Conservation (phyloP, 64 coral and sea anemone genomes). For the Pocillopora verrucosa region DNA sequence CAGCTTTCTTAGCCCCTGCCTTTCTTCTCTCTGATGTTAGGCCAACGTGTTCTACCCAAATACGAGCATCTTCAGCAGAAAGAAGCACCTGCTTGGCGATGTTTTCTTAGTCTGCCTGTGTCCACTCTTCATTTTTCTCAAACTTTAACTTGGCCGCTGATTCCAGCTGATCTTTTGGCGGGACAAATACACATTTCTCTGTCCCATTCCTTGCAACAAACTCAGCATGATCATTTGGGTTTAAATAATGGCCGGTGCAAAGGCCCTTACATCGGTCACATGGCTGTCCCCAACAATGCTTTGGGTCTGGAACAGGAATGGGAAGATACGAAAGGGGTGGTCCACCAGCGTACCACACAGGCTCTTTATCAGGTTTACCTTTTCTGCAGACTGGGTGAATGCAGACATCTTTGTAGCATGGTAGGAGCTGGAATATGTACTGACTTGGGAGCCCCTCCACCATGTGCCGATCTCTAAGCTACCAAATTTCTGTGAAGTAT, state of each 20-base stretch:
- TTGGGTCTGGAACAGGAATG: slow-evolving; percentile 28
- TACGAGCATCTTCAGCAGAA: slow-evolving; percentile 47
- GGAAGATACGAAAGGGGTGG: slow-evolving; percentile 36
- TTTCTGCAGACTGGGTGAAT: neutral
- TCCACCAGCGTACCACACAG: slow-evolving; percentile 23
- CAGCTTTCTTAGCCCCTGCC: slow-evolving; percentile 59
- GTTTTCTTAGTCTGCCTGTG: slow-evolving; percentile 55
- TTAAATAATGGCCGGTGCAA: slow-evolving; percentile 35
- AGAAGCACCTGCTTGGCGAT: slow-evolving; percentile 51
- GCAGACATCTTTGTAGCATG: slow-evolving; percentile 35
- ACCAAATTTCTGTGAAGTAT: slow-evolving; percentile 35
- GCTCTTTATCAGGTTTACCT: neutral
- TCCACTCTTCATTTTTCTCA: slow-evolving; percentile 69
- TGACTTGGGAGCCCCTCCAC: slow-evolving; percentile 11
- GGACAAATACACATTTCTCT: too few relatives aligned
- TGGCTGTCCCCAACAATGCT: neutral
- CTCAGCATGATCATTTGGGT: neutral
- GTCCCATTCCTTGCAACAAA: too few relatives aligned
- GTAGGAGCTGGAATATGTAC: slow-evolving; percentile 22
- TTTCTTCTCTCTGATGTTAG: slow-evolving; percentile 60
- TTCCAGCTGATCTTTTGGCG: too few relatives aligned
- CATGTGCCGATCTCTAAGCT: slow-evolving; percentile 23
- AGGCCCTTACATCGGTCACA: slow-evolving; percentile 1
- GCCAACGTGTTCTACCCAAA: slow-evolving; percentile 63
- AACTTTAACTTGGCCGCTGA: slow-evolving; percentile 62